A percentile compares a stretch with the other conserved stretches of the same genome.
These are phyloP conservation scores for Chrysomela aeneicollis DNA, from an alignment of 2,888 invertebrate species.

Conservation along the genomic window DNA sequence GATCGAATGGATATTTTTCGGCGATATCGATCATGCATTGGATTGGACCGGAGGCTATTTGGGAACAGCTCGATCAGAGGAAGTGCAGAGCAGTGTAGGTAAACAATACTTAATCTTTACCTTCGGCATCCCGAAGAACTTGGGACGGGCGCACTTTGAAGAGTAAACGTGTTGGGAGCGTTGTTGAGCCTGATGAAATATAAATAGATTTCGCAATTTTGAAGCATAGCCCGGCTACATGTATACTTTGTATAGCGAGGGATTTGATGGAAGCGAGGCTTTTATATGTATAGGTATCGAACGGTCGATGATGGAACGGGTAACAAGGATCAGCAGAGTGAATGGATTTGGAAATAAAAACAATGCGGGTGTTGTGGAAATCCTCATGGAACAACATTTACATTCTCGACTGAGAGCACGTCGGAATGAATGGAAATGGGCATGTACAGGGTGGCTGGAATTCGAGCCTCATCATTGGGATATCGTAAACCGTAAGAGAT, in stretches of 20 bases:
- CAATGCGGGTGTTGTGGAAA: not conserved
- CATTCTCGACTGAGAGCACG: not conserved
- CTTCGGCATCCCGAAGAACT: not conserved
- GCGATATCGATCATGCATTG: no score
- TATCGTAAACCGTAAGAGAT: no score
- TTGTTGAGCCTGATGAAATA: slow-evolving; percentile 4
- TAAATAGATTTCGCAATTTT: slow-evolving; percentile 4
- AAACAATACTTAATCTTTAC: not conserved
- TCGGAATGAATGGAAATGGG: no score
- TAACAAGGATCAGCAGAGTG: not conserved
- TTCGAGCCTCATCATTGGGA: no score
- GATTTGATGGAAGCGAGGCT: not conserved
- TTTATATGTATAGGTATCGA: not conserved
- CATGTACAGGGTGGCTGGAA: no score
- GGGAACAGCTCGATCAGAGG: not conserved
- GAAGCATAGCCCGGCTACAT: not conserved
- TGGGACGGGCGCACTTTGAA: not conserved
- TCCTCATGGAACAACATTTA: not conserved
- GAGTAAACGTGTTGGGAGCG: not conserved
- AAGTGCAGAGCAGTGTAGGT: not conserved
- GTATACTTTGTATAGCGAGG: not conserved
- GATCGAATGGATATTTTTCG: no score
- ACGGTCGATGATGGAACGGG: not conserved
- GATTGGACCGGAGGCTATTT: no score
- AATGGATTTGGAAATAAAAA: not conserved